phyloP scores from a whole-genome alignment of 1,140 invertebrate genomes.

The Rhopalosiphum padi region DNA sequence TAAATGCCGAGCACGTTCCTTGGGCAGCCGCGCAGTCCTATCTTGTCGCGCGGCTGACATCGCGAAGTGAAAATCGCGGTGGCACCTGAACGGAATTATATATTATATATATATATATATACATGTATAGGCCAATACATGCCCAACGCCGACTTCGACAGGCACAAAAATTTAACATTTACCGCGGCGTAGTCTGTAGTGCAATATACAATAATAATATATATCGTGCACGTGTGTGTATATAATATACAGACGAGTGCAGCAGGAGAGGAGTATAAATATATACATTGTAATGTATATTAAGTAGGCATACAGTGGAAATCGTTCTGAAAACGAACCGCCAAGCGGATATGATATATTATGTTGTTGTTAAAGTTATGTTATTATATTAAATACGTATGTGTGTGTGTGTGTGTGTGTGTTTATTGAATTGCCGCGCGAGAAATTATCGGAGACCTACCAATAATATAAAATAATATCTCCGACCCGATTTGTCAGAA shows the following conservation, averaged over 20 bases:
- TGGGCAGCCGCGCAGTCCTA: not conserved
- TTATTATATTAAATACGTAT: not conserved
- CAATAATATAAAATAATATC: not conserved
- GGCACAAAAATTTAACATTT: too few species aligned
- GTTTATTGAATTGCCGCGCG: not conserved
- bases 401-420: too few species aligned
- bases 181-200: too few species aligned
- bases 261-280: too few species aligned
- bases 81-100: constrained; percentile 30
- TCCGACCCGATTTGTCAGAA: not conserved
- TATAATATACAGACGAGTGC: too few species aligned
- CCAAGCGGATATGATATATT: not conserved
- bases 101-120: not conserved
- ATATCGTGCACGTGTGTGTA: not conserved
- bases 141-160: too few species aligned
- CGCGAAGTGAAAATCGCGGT: constrained; percentile 11
- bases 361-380: not conserved
- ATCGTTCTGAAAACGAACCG: not conserved
- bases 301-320: not conserved
- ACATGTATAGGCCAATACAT: not conserved
- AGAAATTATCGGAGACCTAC: not conserved
- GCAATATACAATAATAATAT: not conserved
- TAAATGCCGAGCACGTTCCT: constrained; percentile 13
- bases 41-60: not conserved
- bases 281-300: too few species aligned